Percentiles rank a stretch among this genome's conserved stretches.
Evolutionary conservation across 2,113 vertebrate genomes (phyloP).

Genomic region (Pangasianodon hypophthalmus): DNA sequence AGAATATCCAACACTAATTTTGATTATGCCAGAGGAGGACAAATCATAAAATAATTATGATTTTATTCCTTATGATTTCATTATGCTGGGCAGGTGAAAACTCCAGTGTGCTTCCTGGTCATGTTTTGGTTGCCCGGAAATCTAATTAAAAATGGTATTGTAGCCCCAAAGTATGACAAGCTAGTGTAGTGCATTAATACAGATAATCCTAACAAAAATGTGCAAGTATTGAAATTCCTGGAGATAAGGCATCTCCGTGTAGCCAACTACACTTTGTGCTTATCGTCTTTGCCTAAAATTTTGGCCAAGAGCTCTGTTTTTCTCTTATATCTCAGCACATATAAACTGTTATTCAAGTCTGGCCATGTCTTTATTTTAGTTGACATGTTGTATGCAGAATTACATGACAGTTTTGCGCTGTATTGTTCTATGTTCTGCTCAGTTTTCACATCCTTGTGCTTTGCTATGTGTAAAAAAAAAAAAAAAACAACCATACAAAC

Average conservation of each 20-base stretch:
- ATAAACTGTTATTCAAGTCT: not conserved
- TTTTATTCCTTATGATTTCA: not conserved
- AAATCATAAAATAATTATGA: not conserved
- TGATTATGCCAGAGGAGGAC: no score
- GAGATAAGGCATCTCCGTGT: not conserved
- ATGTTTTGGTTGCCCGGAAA: not conserved
- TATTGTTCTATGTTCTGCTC: not conserved
- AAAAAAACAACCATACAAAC: not conserved
- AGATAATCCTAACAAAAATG: not conserved
- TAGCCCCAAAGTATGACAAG: not conserved
- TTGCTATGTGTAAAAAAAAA: not conserved
- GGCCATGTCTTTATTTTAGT: not conserved
- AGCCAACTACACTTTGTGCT: not conserved
- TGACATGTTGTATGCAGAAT: not conserved
- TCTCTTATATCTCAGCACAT: not conserved
- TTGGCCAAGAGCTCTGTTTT: not conserved
- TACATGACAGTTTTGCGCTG: not conserved
- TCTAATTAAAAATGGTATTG: not conserved
- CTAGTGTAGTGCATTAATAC: not conserved
- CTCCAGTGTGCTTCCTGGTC: not conserved
- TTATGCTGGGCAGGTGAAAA: not conserved
- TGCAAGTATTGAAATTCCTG: not conserved
- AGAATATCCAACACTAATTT: not conserved
- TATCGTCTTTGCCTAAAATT: not conserved
- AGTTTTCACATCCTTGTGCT: not conserved